A percentile compares a stretch with the other conserved stretches of the same genome.
These are phyloP conservation scores for Xiphophorus couchianus DNA, from an alignment of 2,113 vertebrate genomes.

Conservation along the genomic window DNA sequence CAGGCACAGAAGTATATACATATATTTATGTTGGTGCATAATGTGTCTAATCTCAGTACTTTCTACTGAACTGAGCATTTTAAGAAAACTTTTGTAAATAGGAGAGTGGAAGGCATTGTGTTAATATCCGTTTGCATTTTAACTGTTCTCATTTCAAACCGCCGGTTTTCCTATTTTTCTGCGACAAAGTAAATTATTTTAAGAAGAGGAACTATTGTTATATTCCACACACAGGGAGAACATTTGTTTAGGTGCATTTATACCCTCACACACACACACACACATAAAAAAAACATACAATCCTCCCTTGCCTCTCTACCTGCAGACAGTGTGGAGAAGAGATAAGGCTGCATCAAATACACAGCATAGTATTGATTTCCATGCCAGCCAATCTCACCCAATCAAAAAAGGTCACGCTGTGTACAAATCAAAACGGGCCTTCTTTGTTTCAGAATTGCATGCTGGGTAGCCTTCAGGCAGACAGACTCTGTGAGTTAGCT, in stretches of 20 bases:
- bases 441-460: conserved; percentile 82
- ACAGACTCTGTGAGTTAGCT: conserved; percentile 68
- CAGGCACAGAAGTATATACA: neutral
- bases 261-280: conserved; percentile 22
- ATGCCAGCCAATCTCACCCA: conserved; percentile 82
- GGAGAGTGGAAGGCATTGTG: neutral
- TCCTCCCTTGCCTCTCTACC: conserved; percentile 66
- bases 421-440: conserved; percentile 75
- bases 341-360: conserved; percentile 81
- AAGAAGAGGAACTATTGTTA: conserved; percentile 67
- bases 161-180: conserved; percentile 10
- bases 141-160: conserved; percentile 48
- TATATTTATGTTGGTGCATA: neutral
- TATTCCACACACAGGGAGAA: conserved; percentile 45
- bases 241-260: conserved; percentile 27
- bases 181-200: conserved; percentile 67
- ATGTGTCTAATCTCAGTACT: neutral
- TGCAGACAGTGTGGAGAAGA: conserved; percentile 77
- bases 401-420: conserved; percentile 83
- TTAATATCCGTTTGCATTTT: conserved; percentile 17
- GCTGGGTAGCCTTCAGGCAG: conserved; percentile 76
- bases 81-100: neutral
- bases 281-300: conserved; percentile 7
- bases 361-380: conserved; percentile 81
- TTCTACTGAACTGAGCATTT: conserved; percentile 15